phyloP scores from a whole-genome alignment of 2,888 invertebrate species.

The Epicampocera succincta region DNA sequence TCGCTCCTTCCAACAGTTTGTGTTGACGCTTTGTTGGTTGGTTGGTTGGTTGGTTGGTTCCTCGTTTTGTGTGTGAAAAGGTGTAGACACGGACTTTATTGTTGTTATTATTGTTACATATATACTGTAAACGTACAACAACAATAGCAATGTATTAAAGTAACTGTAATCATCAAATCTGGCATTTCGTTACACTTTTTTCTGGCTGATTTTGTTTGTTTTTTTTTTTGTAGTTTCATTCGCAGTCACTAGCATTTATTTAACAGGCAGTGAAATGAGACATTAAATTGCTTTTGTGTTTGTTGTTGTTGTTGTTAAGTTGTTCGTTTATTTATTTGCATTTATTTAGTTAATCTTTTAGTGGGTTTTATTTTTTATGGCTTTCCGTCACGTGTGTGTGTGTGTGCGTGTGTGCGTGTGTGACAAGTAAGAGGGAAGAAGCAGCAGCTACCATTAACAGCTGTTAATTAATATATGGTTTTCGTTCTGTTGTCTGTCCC shows the following conservation, averaged over 20 bases:
- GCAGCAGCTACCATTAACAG: conserved; percentile 32
- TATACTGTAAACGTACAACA: conserved; percentile 20
- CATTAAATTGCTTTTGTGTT: conserved; percentile 7
- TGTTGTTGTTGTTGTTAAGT: conserved; percentile 19
- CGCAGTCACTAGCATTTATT: conserved; percentile 5
- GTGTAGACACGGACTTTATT: conserved; percentile 24
- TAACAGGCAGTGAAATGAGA: conserved; percentile 37
- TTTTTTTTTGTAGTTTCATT: neutral
- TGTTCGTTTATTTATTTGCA: conserved; percentile 48
- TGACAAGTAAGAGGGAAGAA: neutral
- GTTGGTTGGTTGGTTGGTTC: conserved; percentile 2
- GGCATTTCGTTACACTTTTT: conserved; percentile 53
- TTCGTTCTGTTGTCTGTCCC: conserved; percentile 4
- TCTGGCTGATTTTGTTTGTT: conserved; percentile 14
- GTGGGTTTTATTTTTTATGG: conserved; percentile 45
- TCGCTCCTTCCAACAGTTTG: neutral
- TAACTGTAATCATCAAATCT: conserved; percentile 54
- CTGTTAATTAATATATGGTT: conserved; percentile 59
- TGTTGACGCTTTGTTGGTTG: conserved; percentile 4
- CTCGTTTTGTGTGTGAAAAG: conserved; percentile 7
- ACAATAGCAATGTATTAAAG: conserved; percentile 6
- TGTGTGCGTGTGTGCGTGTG: too few species aligned
- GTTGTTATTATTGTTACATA: conserved; percentile 16
- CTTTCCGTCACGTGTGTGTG: conserved; percentile 13
- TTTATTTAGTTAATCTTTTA: conserved; percentile 64